Conservation (phyloP, 2,113 vertebrate genomes). For the Proterorhinus semilunaris region DNA sequence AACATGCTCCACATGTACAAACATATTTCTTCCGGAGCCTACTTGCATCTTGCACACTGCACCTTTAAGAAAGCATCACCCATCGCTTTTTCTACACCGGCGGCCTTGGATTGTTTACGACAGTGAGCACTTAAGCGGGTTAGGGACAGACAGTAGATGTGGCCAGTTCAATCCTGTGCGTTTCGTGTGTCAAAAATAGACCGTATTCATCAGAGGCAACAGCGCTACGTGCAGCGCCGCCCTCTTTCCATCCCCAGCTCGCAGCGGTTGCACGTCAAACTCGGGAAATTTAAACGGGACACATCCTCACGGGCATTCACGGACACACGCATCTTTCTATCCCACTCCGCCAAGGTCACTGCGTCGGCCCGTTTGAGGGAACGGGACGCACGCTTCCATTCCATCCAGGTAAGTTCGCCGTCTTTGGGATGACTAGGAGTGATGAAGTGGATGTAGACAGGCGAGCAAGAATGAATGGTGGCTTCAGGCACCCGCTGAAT, state of each 20-base stretch:
- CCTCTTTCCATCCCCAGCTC: conserved; percentile 28
- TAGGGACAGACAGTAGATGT: background rate
- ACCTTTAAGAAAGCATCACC: conserved; percentile 4
- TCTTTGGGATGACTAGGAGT: background rate
- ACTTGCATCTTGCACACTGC: background rate
- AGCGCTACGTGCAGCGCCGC: conserved; percentile 45
- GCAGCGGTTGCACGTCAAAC: conserved; percentile 30
- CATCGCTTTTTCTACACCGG: background rate
- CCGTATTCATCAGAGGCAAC: background rate
- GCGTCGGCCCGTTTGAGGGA: conserved; percentile 7
- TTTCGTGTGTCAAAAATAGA: conserved; percentile 9
- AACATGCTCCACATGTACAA: background rate
- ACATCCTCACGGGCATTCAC: background rate
- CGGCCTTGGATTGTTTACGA: conserved; percentile 7
- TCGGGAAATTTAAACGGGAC: conserved; percentile 60
- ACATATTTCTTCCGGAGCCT: too few species aligned
- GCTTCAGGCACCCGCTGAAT: background rate
- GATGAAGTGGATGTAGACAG: background rate
- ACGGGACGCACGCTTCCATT: conserved; percentile 17
- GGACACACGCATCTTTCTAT: conserved; percentile 45
- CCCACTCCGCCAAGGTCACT: conserved; percentile 65
- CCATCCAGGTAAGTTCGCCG: conserved; percentile 55
- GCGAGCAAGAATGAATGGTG: conserved; percentile 20
- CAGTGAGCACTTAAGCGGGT: background rate
- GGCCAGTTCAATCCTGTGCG: conserved; percentile 15